phyloP scores from a whole-genome alignment of 1,140 invertebrate species.

The Chironomus striatipennis region DNA sequence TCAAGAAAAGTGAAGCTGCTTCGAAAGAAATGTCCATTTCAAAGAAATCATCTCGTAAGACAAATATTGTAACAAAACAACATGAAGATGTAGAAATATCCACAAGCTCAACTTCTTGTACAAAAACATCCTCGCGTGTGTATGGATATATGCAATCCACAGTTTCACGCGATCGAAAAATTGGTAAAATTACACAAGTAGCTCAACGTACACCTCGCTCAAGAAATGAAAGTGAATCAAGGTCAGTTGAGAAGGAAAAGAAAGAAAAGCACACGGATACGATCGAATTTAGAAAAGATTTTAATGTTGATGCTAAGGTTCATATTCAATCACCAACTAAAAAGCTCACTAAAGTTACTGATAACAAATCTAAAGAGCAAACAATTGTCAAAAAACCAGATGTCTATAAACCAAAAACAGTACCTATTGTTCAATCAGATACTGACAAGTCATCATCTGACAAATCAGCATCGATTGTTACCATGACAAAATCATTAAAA shows the following conservation, averaged over 20 bases:
- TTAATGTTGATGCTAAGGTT: neutral
- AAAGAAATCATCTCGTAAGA: neutral
- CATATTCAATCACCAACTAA: neutral
- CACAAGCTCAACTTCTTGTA: neutral
- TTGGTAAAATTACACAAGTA: slow-evolving; percentile 31
- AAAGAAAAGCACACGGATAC: neutral
- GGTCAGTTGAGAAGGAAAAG: neutral
- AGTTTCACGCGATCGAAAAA: slow-evolving; percentile 42
- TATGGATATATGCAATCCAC: slow-evolving; percentile 44
- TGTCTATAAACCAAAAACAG: slow-evolving; percentile 27
- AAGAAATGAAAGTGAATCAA: slow-evolving; percentile 17
- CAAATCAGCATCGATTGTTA: neutral
- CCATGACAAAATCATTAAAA: neutral
- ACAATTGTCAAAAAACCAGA: slow-evolving; percentile 36
- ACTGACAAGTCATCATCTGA: neutral
- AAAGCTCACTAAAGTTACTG: neutral
- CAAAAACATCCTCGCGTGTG: slow-evolving; percentile 25
- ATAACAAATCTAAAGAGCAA: slow-evolving; percentile 28
- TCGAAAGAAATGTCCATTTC: neutral
- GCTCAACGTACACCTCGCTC: neutral
- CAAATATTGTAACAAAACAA: neutral
- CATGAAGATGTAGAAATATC: neutral
- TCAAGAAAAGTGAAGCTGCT: neutral
- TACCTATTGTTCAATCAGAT: neutral
- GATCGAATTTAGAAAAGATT: slow-evolving; percentile 4